Percentiles rank a stretch among this genome's conserved stretches.
phyloP scores from a whole-genome alignment of 2,797 vertebrate species.

The Rhinichthys osculus region DNA sequence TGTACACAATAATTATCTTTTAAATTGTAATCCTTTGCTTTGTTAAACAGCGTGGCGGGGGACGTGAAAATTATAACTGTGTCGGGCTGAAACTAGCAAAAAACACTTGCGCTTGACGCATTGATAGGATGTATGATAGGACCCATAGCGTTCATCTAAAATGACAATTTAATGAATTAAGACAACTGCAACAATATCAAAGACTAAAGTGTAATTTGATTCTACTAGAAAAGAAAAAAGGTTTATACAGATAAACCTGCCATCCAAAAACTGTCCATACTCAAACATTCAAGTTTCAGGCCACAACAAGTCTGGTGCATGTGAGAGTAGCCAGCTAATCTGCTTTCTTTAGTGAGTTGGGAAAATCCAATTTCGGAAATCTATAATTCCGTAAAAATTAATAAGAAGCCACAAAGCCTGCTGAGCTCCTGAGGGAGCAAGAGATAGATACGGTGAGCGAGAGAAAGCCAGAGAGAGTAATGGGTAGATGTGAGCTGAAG shows the following conservation, averaged over 20 bases:
- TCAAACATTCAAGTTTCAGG: constrained; percentile 62
- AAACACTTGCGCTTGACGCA: too few species aligned
- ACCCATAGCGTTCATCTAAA: neutral
- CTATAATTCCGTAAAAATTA: constrained; percentile 80
- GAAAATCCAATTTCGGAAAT: constrained; percentile 80
- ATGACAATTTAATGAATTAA: neutral
- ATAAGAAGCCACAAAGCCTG: constrained; percentile 72
- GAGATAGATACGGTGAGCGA: constrained; percentile 20
- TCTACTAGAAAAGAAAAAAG: neutral
- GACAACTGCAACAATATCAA: neutral
- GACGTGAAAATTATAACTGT: too few species aligned
- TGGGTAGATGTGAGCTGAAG: constrained; percentile 61
- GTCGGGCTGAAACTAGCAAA: too few species aligned
- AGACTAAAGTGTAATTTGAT: constrained; percentile 1
- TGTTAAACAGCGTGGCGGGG: too few species aligned
- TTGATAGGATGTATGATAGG: too few species aligned
- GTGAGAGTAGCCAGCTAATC: constrained; percentile 68
- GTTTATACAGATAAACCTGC: constrained; percentile 33
- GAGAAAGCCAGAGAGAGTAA: constrained; percentile 58
- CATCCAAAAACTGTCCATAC: constrained; percentile 34
- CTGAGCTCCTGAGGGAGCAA: constrained; percentile 52
- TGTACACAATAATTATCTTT: too few species aligned
- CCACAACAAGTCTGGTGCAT: constrained; percentile 62
- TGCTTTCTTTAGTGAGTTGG: constrained; percentile 70
- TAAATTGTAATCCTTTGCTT: too few species aligned